Evolutionary conservation across 2,113 vertebrate species (phyloP).

Genomic region (Cyprinus carpio): DNA sequence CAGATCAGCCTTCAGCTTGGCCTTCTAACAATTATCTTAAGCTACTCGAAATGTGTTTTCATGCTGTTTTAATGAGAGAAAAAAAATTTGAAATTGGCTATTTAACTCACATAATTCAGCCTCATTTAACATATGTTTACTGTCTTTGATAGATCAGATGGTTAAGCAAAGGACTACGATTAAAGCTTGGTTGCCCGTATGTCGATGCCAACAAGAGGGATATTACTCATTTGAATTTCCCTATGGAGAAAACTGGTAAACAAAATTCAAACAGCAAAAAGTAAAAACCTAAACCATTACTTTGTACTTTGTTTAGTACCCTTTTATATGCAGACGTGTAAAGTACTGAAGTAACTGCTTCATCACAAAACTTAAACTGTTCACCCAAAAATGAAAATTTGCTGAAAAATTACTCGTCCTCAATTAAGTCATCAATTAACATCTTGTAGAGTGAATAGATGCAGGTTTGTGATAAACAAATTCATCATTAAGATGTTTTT

Average conservation of each 20-base stretch:
- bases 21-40: not conserved
- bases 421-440: too few relatives aligned
- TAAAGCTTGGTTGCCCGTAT: not conserved
- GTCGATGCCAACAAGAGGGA: not conserved
- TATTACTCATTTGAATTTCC: not conserved
- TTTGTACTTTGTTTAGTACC: not conserved
- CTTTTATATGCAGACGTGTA: not conserved
- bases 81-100: not conserved
- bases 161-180: not conserved
- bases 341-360: not conserved
- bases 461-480: not conserved
- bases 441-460: too few relatives aligned
- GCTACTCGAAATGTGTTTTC: not conserved
- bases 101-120: slow-evolving; percentile 3
- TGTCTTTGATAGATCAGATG: slow-evolving; percentile 18
- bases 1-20: not conserved
- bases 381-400: too few relatives aligned
- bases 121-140: not conserved
- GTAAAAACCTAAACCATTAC: not conserved
- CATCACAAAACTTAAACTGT: too few relatives aligned
- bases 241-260: not conserved
- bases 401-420: too few relatives aligned
- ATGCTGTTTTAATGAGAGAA: slow-evolving; percentile 2
- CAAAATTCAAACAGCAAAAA: not conserved
- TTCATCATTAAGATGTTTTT: too few relatives aligned